Evolutionary conservation across 2,113 vertebrate species (phyloP), one percentile per base, ranked within the genome.

Genomic region (Bungarus multicinctus): DNA sequence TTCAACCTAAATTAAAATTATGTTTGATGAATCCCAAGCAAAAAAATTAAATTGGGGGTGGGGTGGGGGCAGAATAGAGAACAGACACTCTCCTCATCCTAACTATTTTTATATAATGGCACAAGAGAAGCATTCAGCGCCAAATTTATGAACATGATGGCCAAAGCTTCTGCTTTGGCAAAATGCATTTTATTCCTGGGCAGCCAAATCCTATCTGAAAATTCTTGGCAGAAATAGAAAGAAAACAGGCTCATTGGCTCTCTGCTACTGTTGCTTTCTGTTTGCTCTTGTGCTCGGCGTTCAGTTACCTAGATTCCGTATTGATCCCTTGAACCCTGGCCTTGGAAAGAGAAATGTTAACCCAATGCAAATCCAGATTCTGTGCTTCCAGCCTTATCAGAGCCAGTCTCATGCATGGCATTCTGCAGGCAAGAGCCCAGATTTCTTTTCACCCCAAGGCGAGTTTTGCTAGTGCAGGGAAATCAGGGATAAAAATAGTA

Each of bases 1-100:
- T 90, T 93, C 86, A 86, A 85, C 3, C 91, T 94, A 93, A 22
- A 95, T 93, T 90, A 86, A 93, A 91, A 55, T 94, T 94, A 95
- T 86, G 92, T 93, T 91, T 86, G 93, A 91, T 64, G 93, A 95
- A 93, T 39, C n/a, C 85, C 39, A 16, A 95, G 95, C 88, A 95
- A 90, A 0, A 0, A 16, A 89, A 45, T 39, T n/a, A 90, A 87
- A n/a, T 89, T 20, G 0, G 57, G 91, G 91, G n/a, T n/a, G 43
- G 43, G 43, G 43, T 2, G 50, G 89, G 91, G 94, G 88, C 91
- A 58, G 74, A 54, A 53, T 87, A 85, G 91, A 95, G 85, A 1
- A 6, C 27, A 50, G 11, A 4, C 22, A 23, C 85, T 43, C 0
- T 0, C 64, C 88, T 90, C 93, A 92, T 64, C 91, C 95, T 94